Evolutionary conservation across 2,888 invertebrate genomes (phyloP), one percentile per base, ranked within the genome.

Genomic region (Dinocampus coccinellae): DNA sequence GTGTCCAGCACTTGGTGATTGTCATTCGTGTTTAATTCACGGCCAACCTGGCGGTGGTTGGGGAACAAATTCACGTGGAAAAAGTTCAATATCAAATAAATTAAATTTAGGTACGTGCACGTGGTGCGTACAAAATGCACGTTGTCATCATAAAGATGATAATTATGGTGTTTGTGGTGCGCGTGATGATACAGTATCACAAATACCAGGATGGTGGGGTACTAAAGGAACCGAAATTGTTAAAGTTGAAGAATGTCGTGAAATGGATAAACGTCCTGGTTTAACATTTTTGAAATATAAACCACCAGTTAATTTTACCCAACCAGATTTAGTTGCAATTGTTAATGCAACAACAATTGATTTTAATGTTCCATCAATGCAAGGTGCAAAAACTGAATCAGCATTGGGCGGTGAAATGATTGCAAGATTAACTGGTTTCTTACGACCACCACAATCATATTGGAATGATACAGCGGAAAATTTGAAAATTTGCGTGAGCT

Each of bases 41-140:
- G 93, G 94, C 24, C 92, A 90, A 78, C 88, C 91, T n/a, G 88
- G 90, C 10, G 88, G 85, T 24, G 67, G 86, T 20, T 85, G 85
- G 75, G 89, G 86, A 13, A 87, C 84, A 2, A 87, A 82, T 73
- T 78, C 82, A 1, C 82, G 83, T 1, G 86, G 87, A 9, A 85
- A 81, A 63, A 88, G 88, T 72, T 92, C 93, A 0, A 93, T 95
- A 60, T 94, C 95, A 65, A 92, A 93, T 77, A 94, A 95, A 82
- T 87, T 95, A 67, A 93, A 94, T 24, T 88, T 95, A 2, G 93
- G 93, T 66, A 94, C 95, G 78, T 96, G 96, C 83, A 93, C 93
- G 53, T 97, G 97, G 97, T 97, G 97, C 85, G 97, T 97, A 1
- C 96, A 97, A 84, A 96, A 96, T 83, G 95, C 95, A 0, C 90